A percentile compares a stretch with the other conserved stretches of the same genome.
phyloP scores from a whole-genome alignment of 2,888 invertebrate species.

The Germaria angustata region DNA sequence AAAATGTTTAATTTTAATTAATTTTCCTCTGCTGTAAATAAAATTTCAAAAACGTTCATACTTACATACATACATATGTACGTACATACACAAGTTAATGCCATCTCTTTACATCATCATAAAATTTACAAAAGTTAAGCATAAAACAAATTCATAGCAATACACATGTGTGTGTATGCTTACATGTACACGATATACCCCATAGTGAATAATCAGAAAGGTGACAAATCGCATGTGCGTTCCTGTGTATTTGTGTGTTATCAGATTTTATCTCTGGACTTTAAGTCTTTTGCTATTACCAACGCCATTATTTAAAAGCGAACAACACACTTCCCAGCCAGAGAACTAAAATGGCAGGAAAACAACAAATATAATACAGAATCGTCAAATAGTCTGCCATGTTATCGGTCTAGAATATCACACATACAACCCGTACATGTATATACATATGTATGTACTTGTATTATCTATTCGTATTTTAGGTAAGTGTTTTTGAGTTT shows the following conservation, averaged over 20 bases:
- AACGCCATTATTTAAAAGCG: conserved; percentile 6
- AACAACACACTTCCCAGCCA: neutral
- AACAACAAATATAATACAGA: conserved; percentile 15
- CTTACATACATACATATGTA: neutral
- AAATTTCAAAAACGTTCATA: neutral
- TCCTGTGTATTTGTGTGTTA: neutral
- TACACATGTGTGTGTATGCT: too few relatives aligned
- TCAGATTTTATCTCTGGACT: neutral
- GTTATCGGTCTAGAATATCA: conserved; percentile 48
- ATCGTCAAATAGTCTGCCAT: conserved; percentile 57
- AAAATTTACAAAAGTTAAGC: neutral
- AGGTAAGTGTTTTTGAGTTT: conserved; percentile 32
- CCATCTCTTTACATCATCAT: neutral
- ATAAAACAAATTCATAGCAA: neutral
- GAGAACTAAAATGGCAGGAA: neutral
- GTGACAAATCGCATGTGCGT: neutral
- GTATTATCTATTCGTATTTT: conserved; percentile 28
- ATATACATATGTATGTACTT: conserved; percentile 14
- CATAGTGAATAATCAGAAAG: conserved; percentile 36
- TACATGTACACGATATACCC: conserved; percentile 23
- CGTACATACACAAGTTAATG: too few relatives aligned
- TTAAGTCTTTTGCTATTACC: neutral
- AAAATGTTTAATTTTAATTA: too few relatives aligned
- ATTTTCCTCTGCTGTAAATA: neutral
- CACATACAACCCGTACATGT: conserved; percentile 1